Conservation (phyloP, 2,797 vertebrate species). For the Enteromius fasciolatus region DNA sequence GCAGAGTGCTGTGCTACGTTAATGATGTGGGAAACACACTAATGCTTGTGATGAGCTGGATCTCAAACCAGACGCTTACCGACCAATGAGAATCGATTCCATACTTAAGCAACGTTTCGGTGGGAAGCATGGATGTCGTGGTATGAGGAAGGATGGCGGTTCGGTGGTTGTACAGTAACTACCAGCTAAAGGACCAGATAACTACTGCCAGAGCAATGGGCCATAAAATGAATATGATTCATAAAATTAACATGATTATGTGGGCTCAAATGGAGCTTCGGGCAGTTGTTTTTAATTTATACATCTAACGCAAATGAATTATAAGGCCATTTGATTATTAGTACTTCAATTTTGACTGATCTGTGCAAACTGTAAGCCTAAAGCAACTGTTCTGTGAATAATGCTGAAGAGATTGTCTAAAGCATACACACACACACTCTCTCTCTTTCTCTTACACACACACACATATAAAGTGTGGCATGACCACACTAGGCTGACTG, state of each 20-base stretch:
- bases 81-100: slow-evolving; percentile 35
- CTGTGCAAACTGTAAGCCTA: neutral
- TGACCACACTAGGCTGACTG: slow-evolving; percentile 60
- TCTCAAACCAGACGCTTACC: slow-evolving; percentile 36
- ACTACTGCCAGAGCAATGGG: slow-evolving; percentile 4
- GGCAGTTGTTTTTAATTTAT: slow-evolving; percentile 17
- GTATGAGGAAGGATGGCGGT: neutral
- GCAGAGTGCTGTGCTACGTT: slow-evolving; percentile 46
- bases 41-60: slow-evolving; percentile 50
- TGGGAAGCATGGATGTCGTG: slow-evolving; percentile 1
- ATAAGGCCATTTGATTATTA: neutral
- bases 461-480: slow-evolving; percentile 46
- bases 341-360: neutral
- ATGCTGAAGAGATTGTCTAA: slow-evolving; percentile 24
- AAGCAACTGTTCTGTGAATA: slow-evolving; percentile 6
- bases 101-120: slow-evolving; percentile 24
- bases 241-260: slow-evolving; percentile 12
- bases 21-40: slow-evolving; percentile 52
- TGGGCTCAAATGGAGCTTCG: neutral
- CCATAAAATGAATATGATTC: slow-evolving; percentile 13
- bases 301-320: neutral
- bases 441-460: slow-evolving; percentile 18
- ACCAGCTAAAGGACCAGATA: slow-evolving; percentile 5
- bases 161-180: neutral
- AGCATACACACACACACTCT: slow-evolving; percentile 33